phyloP scores from a whole-genome alignment of 2,888 invertebrate species.

The Pantelozetes paolii region DNA sequence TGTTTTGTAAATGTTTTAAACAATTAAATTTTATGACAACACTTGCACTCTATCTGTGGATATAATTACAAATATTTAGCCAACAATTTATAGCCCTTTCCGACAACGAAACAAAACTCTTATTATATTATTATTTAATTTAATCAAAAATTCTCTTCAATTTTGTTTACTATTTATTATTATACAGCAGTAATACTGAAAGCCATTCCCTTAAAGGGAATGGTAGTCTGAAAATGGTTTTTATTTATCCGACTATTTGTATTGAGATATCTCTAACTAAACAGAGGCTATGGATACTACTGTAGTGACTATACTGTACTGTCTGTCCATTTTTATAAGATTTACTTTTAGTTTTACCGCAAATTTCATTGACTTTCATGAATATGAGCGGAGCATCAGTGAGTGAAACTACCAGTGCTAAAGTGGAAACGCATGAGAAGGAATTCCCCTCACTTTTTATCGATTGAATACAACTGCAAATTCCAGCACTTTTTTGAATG shows the following conservation, averaged over 20 bases:
- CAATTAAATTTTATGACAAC: slow-evolving; percentile 27
- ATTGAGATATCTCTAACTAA: not conserved
- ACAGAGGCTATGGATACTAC: not conserved
- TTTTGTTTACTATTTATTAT: too few species aligned
- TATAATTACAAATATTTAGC: not conserved
- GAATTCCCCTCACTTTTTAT: slow-evolving; percentile 9
- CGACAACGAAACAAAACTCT: not conserved
- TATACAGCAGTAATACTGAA: too few species aligned
- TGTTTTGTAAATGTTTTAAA: not conserved
- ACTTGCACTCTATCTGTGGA: not conserved
- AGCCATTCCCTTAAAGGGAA: too few species aligned
- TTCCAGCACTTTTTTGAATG: not conserved
- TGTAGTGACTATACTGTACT: not conserved
- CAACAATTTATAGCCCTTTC: not conserved
- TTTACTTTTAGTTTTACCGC: slow-evolving; percentile 10
- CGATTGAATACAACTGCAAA: slow-evolving; percentile 4
- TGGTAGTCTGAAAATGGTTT: not conserved
- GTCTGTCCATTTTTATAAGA: slow-evolving; percentile 22
- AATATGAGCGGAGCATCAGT: slow-evolving; percentile 15
- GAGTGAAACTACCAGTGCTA: too few species aligned
- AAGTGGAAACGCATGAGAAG: too few species aligned
- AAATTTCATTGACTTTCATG: slow-evolving; percentile 23
- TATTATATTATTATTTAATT: not conserved
- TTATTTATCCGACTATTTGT: not conserved
- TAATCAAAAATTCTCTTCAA: slow-evolving; percentile 1